These are phyloP conservation scores for Ageneiosus marmoratus DNA, from an alignment of 2,113 vertebrate species.

Conservation along the genomic window DNA sequence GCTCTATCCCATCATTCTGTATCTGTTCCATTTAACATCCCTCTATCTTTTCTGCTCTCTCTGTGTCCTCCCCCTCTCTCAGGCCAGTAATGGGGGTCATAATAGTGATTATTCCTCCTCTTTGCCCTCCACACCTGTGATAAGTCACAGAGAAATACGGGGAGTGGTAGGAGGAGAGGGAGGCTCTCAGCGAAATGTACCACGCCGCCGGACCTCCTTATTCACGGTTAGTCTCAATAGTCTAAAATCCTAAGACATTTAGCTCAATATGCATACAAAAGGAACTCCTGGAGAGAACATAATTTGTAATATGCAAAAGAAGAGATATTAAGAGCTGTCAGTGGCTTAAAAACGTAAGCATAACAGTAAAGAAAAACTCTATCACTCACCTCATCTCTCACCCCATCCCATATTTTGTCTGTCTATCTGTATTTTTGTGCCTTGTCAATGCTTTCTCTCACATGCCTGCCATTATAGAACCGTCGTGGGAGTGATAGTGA, in stretches of 20 bases:
- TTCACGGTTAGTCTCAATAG: constrained; percentile 78
- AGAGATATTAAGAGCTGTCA: background rate
- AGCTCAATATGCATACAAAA: background rate
- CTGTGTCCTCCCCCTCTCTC: constrained; percentile 46
- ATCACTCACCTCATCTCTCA: constrained; percentile 19
- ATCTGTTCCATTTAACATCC: constrained; percentile 31
- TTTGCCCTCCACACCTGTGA: constrained; percentile 90
- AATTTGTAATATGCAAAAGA: background rate
- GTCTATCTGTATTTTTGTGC: background rate
- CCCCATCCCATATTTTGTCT: constrained; percentile 53
- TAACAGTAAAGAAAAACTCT: constrained; percentile 3
- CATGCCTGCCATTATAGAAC: constrained; percentile 73
- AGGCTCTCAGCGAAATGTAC: constrained; percentile 79
- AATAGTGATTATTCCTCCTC: constrained; percentile 86
- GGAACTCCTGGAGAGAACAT: background rate
- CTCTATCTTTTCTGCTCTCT: constrained; percentile 31
- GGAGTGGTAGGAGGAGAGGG: constrained; percentile 72
- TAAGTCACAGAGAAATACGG: constrained; percentile 87
- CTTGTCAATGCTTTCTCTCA: constrained; percentile 48
- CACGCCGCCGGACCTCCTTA: constrained; percentile 90
- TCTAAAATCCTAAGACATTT: background rate
- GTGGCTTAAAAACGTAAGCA: background rate
- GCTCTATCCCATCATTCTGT: constrained; percentile 29
- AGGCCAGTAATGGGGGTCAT: constrained; percentile 90
- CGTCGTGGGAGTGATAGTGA: constrained; percentile 86